Conservation (phyloP, 1,140 invertebrate species). For the Drosophila orosa region DNA sequence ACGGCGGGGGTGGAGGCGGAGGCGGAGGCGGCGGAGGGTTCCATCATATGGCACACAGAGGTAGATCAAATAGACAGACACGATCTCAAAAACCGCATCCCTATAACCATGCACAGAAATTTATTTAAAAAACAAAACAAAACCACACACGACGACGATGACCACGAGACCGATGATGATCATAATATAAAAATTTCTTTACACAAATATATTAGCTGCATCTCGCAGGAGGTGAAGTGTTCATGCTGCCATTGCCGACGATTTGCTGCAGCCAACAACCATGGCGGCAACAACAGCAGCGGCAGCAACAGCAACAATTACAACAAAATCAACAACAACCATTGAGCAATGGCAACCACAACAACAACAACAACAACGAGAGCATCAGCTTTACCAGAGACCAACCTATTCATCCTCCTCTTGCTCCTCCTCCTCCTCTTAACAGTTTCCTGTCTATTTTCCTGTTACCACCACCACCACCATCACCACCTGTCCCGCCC, state of each 20-base stretch:
- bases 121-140: slow-evolving; percentile 68
- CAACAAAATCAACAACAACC: slow-evolving; percentile 13
- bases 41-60: slow-evolving; percentile 84
- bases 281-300: not conserved
- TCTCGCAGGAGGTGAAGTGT: slow-evolving; percentile 80
- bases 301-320: slow-evolving; percentile 21
- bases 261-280: slow-evolving; percentile 60
- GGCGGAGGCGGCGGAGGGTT: slow-evolving; percentile 57
- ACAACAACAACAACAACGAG: slow-evolving; percentile 5
- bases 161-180: slow-evolving; percentile 9
- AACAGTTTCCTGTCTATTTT: not conserved
- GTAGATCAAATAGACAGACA: slow-evolving; percentile 83
- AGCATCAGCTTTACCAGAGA: not conserved
- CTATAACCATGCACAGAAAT: slow-evolving; percentile 84
- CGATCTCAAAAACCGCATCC: slow-evolving; percentile 84
- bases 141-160: not conserved
- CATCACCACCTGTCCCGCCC: not conserved
- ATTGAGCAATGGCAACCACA: slow-evolving; percentile 7
- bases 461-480: not conserved
- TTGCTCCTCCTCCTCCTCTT: too few species aligned
- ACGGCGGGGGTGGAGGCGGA: slow-evolving; percentile 20
- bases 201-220: slow-evolving; percentile 78
- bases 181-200: slow-evolving; percentile 71
- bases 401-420: not conserved
- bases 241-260: slow-evolving; percentile 78